Conservation (phyloP, 1,140 invertebrate species). For the Tribolium castaneum region DNA sequence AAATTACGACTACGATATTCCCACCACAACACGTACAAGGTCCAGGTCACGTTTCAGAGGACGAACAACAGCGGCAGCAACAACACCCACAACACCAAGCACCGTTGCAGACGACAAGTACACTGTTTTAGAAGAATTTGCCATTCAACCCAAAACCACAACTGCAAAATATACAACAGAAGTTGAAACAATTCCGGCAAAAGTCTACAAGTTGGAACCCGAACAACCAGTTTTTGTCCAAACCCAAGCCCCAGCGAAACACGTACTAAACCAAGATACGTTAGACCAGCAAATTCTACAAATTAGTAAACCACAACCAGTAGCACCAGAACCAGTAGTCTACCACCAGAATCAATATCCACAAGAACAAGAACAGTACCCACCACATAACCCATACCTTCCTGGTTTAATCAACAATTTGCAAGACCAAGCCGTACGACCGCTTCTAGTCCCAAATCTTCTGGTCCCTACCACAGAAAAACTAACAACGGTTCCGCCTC, state of each 20-base stretch:
- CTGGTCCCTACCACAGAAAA: slow-evolving; percentile 51
- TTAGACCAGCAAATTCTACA: slow-evolving; percentile 37
- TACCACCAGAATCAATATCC: slow-evolving; percentile 28
- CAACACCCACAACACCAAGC: slow-evolving; percentile 35
- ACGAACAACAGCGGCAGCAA: slow-evolving; percentile 27
- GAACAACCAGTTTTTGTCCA: neutral
- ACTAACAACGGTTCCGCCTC: slow-evolving; percentile 11
- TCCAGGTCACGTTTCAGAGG: slow-evolving; percentile 41
- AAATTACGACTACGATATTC: slow-evolving; percentile 21
- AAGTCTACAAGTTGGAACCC: slow-evolving; percentile 46
- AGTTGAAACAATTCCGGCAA: slow-evolving; percentile 48
- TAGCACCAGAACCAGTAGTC: slow-evolving; percentile 48
- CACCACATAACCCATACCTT: slow-evolving; percentile 68
- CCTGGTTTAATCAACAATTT: slow-evolving; percentile 72
- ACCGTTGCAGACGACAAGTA: slow-evolving; percentile 47
- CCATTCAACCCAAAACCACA: slow-evolving; percentile 37
- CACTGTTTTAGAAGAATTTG: slow-evolving; percentile 57
- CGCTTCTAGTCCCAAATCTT: slow-evolving; percentile 56
- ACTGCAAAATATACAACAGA: slow-evolving; percentile 16
- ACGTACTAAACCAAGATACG: slow-evolving; percentile 20
- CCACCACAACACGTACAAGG: slow-evolving; percentile 34
- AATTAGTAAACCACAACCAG: slow-evolving; percentile 44
- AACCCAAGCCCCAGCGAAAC: slow-evolving; percentile 3
- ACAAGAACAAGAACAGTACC: slow-evolving; percentile 56
- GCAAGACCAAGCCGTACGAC: slow-evolving; percentile 64